Evolutionary conservation across 2,888 invertebrate genomes (phyloP).

Genomic region (Dichetophora obliterata): DNA sequence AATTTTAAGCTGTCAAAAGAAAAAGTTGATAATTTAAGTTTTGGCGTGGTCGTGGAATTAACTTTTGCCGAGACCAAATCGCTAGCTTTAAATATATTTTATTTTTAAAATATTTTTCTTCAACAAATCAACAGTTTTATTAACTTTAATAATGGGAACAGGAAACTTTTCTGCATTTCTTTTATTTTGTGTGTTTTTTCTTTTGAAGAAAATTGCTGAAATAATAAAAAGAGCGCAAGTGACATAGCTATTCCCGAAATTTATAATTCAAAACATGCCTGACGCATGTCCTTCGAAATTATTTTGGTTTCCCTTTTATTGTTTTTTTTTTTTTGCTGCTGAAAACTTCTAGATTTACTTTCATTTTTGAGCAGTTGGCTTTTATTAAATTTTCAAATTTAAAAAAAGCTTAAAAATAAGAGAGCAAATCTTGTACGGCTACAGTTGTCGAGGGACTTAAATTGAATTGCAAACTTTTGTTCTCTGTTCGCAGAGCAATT

Average conservation of each 20-base stretch:
- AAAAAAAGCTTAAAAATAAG: neutral
- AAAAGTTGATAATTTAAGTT: too few species aligned
- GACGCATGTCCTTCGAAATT: conserved; percentile 21
- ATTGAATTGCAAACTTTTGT: conserved; percentile 53
- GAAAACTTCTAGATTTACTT: conserved; percentile 7
- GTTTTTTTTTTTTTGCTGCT: neutral
- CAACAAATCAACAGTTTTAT: too few species aligned
- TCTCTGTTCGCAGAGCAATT: neutral
- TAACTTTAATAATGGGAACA: too few species aligned
- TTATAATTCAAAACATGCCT: conserved; percentile 21
- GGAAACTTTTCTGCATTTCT: too few species aligned
- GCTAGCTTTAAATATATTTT: too few species aligned
- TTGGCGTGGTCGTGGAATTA: too few species aligned
- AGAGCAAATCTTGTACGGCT: conserved; percentile 24
- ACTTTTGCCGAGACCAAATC: too few species aligned
- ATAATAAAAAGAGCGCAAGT: too few species aligned
- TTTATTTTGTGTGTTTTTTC: too few species aligned
- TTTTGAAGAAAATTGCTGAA: too few species aligned
- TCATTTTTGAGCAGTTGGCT: neutral
- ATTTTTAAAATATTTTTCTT: too few species aligned
- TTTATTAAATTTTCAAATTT: conserved; percentile 31
- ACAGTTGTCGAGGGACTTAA: conserved; percentile 51
- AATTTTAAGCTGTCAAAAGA: too few species aligned
- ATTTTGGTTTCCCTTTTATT: conserved; percentile 22
- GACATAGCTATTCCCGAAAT: neutral